phyloP scores from a whole-genome alignment of 2,113 vertebrate genomes.

The Oostethus manadensis region DNA sequence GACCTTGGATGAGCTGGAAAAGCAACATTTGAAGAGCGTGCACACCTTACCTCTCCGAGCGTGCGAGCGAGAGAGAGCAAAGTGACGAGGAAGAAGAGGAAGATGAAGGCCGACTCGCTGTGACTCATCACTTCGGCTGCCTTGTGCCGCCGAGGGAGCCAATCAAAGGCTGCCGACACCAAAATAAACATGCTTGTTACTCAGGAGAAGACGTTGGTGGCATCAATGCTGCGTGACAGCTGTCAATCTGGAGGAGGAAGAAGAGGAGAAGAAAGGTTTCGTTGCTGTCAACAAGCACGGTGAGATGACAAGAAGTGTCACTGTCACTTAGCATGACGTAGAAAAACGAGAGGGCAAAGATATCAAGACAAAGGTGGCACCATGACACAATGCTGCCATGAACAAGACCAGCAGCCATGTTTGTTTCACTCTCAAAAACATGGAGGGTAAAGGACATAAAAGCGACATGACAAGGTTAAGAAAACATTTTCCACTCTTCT shows the following conservation, averaged over 20 bases:
- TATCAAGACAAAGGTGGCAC: too few species aligned
- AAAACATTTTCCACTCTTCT: too few species aligned
- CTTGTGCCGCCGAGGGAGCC: neutral
- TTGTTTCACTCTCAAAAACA: too few species aligned
- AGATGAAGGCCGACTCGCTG: slow-evolving; percentile 1
- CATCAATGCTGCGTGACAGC: neutral
- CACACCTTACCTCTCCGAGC: neutral
- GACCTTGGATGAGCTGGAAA: neutral
- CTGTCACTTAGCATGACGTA: too few species aligned
- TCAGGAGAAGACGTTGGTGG: neutral
- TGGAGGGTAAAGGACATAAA: too few species aligned
- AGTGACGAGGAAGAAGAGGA: neutral
- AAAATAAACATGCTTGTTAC: neutral
- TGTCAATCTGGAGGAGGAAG: neutral
- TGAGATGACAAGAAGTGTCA: too few species aligned
- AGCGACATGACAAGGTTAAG: too few species aligned
- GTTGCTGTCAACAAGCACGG: too few species aligned
- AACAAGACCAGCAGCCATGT: too few species aligned
- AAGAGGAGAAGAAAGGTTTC: neutral
- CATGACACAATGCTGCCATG: too few species aligned
- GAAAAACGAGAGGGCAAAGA: too few species aligned
- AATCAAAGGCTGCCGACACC: neutral
- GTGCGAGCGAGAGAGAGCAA: neutral
- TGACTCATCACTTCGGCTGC: slow-evolving; percentile 8
- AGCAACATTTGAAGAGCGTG: neutral